Evolutionary conservation across 2,888 invertebrate genomes (phyloP).

Genomic region (Habroteleia sp.): DNA sequence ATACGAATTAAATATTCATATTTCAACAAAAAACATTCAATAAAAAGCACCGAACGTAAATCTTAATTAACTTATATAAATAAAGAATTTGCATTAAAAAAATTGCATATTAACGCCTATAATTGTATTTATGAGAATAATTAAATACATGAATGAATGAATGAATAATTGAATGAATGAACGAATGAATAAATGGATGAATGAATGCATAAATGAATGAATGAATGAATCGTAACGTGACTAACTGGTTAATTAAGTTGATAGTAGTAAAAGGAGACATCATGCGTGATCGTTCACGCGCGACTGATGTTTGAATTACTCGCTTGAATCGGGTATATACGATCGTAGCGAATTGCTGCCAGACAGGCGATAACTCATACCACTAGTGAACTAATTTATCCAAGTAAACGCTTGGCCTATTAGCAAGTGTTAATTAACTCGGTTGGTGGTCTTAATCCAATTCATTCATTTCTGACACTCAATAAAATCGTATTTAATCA

Average conservation of each 20-base stretch:
- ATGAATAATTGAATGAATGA: too few relatives aligned
- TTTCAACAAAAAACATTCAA: too few relatives aligned
- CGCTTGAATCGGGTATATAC: conserved; percentile 67
- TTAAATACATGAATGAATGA: too few relatives aligned
- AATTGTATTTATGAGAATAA: conserved; percentile 4
- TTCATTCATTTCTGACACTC: conserved; percentile 32
- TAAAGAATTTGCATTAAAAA: too few relatives aligned
- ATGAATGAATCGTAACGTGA: conserved; percentile 46
- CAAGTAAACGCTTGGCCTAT: conserved; percentile 68
- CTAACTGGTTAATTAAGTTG: conserved; percentile 56
- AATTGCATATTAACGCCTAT: neutral
- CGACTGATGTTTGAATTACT: conserved; percentile 76
- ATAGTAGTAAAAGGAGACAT: conserved; percentile 63
- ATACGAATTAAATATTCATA: too few relatives aligned
- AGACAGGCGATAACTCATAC: conserved; percentile 57
- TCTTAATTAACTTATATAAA: too few relatives aligned
- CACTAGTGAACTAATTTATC: conserved; percentile 53
- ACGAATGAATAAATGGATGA: too few relatives aligned
- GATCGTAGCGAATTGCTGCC: conserved; percentile 71
- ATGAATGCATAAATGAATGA: too few relatives aligned
- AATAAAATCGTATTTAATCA: conserved; percentile 46
- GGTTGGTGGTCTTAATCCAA: conserved; percentile 63
- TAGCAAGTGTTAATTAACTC: conserved; percentile 72
- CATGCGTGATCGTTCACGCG: conserved; percentile 71
- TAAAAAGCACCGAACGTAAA: too few relatives aligned